These are phyloP conservation scores for Xenopus laevis DNA, from an alignment of 2,113 vertebrate species.

Conservation along the genomic window DNA sequence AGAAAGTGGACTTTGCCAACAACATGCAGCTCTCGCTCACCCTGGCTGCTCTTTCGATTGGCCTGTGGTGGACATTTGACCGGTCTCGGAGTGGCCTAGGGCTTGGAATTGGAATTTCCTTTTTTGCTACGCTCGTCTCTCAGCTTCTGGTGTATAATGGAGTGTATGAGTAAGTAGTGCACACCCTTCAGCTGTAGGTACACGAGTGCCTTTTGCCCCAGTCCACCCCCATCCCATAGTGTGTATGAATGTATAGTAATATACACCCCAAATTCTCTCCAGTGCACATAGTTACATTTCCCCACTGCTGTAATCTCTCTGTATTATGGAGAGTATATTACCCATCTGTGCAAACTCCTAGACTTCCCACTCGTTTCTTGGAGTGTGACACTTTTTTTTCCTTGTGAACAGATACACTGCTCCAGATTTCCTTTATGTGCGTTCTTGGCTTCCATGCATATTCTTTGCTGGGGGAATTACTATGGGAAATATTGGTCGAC, in stretches of 20 bases:
- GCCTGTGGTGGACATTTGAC: constrained; percentile 96
- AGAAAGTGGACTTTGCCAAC: constrained; percentile 98
- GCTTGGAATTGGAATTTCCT: constrained; percentile 84
- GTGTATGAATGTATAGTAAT: neutral
- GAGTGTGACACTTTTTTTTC: neutral
- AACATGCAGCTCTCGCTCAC: constrained; percentile 93
- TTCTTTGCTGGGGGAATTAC: constrained; percentile 97
- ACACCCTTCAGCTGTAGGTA: no score
- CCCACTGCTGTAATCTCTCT: no score
- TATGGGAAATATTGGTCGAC: constrained; percentile 94
- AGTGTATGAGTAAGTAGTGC: constrained; percentile 86
- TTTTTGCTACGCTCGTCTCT: constrained; percentile 83
- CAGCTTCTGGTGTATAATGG: constrained; percentile 92
- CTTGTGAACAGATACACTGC: constrained; percentile 78
- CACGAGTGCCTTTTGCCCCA: no score
- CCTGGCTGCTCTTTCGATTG: constrained; percentile 88
- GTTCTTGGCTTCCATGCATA: constrained; percentile 95
- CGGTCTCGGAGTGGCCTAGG: constrained; percentile 88
- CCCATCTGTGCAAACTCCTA: no score
- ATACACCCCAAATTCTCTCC: neutral
- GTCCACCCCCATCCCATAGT: neutral
- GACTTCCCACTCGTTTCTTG: neutral
- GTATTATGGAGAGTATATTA: no score
- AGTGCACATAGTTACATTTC: no score
- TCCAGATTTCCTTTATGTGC: constrained; percentile 93